Percentiles rank a stretch among this genome's conserved stretches.
phyloP scores from a whole-genome alignment of 2,113 vertebrate species.

The Budorcas taxicolor region DNA sequence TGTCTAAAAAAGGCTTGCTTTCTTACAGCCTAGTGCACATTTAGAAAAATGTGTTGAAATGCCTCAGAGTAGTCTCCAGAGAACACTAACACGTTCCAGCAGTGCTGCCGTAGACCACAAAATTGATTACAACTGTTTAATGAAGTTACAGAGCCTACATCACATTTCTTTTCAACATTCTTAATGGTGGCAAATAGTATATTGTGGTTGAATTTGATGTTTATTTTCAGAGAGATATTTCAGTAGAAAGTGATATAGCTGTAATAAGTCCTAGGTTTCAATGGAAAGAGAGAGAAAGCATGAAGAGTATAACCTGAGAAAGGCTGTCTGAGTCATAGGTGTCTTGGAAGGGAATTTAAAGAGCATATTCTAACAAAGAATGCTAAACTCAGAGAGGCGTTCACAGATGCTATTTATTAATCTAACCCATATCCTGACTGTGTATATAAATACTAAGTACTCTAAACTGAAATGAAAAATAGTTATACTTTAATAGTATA shows the following conservation, averaged over 20 bases:
- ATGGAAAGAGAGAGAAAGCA: not conserved
- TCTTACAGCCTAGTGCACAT: not conserved
- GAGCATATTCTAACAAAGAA: not conserved
- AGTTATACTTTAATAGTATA: not conserved
- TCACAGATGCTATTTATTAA: not conserved
- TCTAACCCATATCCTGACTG: not conserved
- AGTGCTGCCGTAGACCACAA: not conserved
- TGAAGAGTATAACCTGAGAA: not conserved
- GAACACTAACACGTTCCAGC: not conserved
- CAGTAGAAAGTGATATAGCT: not conserved
- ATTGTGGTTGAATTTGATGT: not conserved
- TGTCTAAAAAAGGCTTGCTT: not conserved
- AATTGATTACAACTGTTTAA: not conserved
- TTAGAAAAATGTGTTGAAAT: not conserved
- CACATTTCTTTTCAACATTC: not conserved
- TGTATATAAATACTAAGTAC: not conserved
- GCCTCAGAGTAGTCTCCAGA: not conserved
- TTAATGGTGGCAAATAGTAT: not conserved
- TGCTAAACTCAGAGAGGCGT: not conserved
- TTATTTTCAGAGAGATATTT: not conserved
- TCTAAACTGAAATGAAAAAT: not conserved
- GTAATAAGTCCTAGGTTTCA: not conserved
- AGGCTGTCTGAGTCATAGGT: not conserved
- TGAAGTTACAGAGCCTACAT: not conserved
- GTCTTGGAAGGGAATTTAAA: not conserved